These are phyloP conservation scores for Cordilura impudica DNA, from an alignment of 2,888 invertebrate species.

Conservation along the genomic window DNA sequence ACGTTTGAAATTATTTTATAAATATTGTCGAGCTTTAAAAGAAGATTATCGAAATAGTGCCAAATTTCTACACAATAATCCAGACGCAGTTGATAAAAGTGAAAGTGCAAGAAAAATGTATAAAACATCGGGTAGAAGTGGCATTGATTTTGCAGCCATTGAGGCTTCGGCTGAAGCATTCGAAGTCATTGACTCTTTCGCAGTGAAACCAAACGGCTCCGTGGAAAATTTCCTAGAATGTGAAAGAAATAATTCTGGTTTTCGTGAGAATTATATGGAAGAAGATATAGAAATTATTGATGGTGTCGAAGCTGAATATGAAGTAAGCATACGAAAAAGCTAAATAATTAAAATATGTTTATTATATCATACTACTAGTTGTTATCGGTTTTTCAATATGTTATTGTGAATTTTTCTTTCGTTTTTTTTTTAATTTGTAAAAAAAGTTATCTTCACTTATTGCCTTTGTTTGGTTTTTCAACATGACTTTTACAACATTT, in stretches of 20 bases:
- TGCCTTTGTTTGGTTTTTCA: neutral
- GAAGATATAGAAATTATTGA: slow-evolving; percentile 73
- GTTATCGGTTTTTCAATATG: slow-evolving; percentile 33
- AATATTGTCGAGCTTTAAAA: slow-evolving; percentile 68
- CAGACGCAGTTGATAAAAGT: slow-evolving; percentile 7
- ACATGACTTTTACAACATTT: neutral
- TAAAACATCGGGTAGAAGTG: slow-evolving; percentile 62
- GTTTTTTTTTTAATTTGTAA: neutral
- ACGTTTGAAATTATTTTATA: slow-evolving; percentile 69
- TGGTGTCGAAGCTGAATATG: slow-evolving; percentile 68
- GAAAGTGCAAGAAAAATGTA: slow-evolving; percentile 33
- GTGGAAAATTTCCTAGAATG: slow-evolving; percentile 47
- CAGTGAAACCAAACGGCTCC: slow-evolving; percentile 40
- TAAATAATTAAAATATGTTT: neutral
- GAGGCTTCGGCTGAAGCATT: slow-evolving; percentile 69
- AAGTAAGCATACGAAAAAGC: slow-evolving; percentile 67
- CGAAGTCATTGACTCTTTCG: slow-evolving; percentile 65
- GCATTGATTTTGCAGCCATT: slow-evolving; percentile 74
- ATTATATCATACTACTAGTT: neutral
- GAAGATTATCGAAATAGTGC: slow-evolving; percentile 31
- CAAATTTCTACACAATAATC: neutral
- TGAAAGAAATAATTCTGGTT: slow-evolving; percentile 36
- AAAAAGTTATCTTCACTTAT: neutral
- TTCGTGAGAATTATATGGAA: slow-evolving; percentile 54
- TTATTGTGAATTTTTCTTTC: slow-evolving; percentile 19